Percentiles rank a stretch among this genome's conserved stretches.
Evolutionary conservation across 2,888 invertebrate genomes (phyloP).

Genomic region (Stenolophus ochropezus): DNA sequence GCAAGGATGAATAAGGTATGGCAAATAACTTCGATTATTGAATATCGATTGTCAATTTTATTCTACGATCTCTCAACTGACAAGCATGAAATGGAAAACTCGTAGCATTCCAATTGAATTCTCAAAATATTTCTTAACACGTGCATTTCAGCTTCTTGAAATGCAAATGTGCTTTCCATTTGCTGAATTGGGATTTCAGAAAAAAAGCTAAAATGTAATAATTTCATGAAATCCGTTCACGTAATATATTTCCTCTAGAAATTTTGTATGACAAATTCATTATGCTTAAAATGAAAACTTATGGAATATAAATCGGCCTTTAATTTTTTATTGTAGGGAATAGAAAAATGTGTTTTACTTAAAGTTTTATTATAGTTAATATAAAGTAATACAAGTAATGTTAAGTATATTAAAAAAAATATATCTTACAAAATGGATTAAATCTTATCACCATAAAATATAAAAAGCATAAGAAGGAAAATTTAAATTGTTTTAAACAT

Average conservation of each 20-base stretch:
- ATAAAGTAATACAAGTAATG: too few relatives aligned
- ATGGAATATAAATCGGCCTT: neutral
- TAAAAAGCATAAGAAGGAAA: too few relatives aligned
- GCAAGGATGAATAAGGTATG: constrained; percentile 73
- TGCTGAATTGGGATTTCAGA: neutral
- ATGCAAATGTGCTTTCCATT: neutral
- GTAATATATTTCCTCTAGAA: neutral
- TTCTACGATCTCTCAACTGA: neutral
- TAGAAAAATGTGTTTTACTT: too few relatives aligned
- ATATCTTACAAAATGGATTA: too few relatives aligned
- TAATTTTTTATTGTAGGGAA: too few relatives aligned
- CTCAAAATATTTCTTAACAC: neutral
- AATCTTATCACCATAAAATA: too few relatives aligned
- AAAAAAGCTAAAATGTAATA: neutral
- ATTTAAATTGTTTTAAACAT: too few relatives aligned
- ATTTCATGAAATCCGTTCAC: neutral
- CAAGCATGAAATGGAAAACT: neutral
- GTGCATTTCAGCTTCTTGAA: neutral
- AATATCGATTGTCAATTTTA: constrained; percentile 24
- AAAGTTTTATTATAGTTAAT: too few relatives aligned
- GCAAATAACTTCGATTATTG: constrained; percentile 19
- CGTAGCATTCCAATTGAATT: constrained; percentile 8
- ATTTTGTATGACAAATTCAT: neutral
- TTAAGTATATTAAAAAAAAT: too few relatives aligned
- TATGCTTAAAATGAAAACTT: neutral